Evolutionary conservation across 2,113 vertebrate species (phyloP).

Genomic region (Hemicordylus capensis): DNA sequence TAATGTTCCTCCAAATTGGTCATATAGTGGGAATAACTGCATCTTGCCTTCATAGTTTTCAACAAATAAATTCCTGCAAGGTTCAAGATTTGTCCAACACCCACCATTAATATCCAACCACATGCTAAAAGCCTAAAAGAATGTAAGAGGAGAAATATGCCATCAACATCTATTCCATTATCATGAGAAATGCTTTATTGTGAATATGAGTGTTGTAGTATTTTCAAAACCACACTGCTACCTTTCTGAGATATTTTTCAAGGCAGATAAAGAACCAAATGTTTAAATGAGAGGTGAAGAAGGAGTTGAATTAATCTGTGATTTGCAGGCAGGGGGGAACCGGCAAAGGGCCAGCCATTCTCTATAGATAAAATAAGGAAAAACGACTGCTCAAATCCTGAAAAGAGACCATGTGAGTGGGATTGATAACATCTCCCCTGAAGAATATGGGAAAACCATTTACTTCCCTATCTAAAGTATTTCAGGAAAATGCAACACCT

Average conservation of each 20-base stretch:
- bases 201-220: not conserved
- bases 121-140: no score
- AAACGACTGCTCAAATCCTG: no score
- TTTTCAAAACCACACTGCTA: no score
- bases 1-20: not conserved
- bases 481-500: not conserved
- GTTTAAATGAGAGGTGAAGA: not conserved
- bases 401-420: not conserved
- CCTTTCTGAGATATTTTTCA: not conserved
- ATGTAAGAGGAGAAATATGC: no score
- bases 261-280: not conserved
- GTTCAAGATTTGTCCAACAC: not conserved
- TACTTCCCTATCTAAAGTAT: not conserved
- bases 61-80: not conserved
- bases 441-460: not conserved
- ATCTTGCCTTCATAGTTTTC: not conserved
- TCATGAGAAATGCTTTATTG: not conserved
- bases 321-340: not conserved
- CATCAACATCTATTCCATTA: no score
- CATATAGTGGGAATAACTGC: not conserved
- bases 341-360: not conserved
- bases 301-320: not conserved
- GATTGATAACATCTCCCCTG: not conserved
- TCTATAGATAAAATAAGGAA: not conserved
- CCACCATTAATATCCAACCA: no score